These are phyloP conservation scores for Cabera pusaria DNA, from an alignment of 2,888 invertebrate species.

Conservation along the genomic window DNA sequence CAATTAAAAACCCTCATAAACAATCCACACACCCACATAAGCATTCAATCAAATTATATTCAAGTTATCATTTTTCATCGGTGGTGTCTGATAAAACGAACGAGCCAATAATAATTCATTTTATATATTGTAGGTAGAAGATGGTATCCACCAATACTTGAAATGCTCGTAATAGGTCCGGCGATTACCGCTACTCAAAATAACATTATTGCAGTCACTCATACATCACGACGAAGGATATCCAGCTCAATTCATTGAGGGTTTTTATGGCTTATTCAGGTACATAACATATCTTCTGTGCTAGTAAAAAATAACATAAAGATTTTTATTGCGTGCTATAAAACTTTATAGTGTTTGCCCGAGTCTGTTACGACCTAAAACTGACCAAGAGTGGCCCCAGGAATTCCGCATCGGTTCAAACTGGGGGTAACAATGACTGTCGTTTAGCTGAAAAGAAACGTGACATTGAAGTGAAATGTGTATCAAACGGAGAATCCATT, in stretches of 20 bases:
- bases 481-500: no score
- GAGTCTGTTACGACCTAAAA: constrained; percentile 16
- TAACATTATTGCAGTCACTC: background rate
- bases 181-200: constrained; percentile 5
- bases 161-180: no score
- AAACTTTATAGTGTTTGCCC: constrained; percentile 25
- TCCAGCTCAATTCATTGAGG: constrained; percentile 15
- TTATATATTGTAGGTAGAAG: no score
- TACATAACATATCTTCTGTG: constrained; percentile 16
- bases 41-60: no score
- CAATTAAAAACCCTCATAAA: no score
- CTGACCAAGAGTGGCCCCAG: constrained; percentile 16
- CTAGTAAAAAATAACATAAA: constrained; percentile 26
- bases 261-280: constrained; percentile 17
- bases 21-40: no score
- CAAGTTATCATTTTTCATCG: no score
- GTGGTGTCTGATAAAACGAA: no score
- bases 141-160: no score
- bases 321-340: constrained; percentile 26
- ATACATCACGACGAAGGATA: constrained; percentile 4
- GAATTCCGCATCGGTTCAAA: constrained; percentile 9
- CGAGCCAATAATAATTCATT: no score
- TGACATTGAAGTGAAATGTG: constrained; percentile 1
- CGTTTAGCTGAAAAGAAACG: background rate
- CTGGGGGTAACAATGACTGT: background rate